Evolutionary conservation across 2,113 vertebrate species (phyloP).

Genomic region (Ageneiosus marmoratus): DNA sequence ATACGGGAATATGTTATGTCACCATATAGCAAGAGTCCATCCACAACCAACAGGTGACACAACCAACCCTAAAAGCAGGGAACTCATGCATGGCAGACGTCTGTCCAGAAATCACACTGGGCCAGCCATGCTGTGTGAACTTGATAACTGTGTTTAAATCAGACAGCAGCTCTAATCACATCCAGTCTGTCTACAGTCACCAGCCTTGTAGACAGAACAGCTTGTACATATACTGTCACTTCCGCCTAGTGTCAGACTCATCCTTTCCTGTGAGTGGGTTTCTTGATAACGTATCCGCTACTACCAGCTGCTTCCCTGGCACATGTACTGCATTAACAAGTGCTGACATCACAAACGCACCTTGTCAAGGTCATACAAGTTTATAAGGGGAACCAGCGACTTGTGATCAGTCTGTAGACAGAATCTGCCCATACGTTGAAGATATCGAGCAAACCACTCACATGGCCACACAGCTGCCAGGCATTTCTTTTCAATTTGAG

Average conservation of each 20-base stretch:
- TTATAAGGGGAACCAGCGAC: constrained; percentile 24
- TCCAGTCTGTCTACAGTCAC: no score
- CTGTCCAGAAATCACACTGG: no score
- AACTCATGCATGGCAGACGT: no score
- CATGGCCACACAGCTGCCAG: neutral
- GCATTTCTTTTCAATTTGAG: no score
- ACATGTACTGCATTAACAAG: constrained; percentile 20
- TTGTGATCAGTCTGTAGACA: constrained; percentile 39
- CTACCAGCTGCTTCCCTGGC: constrained; percentile 5
- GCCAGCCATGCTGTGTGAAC: no score
- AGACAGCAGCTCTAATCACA: no score
- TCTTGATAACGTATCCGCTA: constrained; percentile 13
- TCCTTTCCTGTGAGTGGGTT: neutral
- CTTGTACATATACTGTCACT: neutral
- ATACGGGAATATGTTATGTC: no score
- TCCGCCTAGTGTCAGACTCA: neutral
- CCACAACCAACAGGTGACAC: no score
- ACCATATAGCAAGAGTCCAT: no score
- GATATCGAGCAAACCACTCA: neutral
- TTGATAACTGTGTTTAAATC: no score
- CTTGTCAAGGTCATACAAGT: constrained; percentile 39
- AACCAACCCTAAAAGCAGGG: no score
- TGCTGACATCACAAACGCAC: constrained; percentile 14
- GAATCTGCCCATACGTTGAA: constrained; percentile 27
- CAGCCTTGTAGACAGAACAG: no score